Conservation (phyloP, 1,140 invertebrate genomes). For the Thaumatotibia leucotreta region DNA sequence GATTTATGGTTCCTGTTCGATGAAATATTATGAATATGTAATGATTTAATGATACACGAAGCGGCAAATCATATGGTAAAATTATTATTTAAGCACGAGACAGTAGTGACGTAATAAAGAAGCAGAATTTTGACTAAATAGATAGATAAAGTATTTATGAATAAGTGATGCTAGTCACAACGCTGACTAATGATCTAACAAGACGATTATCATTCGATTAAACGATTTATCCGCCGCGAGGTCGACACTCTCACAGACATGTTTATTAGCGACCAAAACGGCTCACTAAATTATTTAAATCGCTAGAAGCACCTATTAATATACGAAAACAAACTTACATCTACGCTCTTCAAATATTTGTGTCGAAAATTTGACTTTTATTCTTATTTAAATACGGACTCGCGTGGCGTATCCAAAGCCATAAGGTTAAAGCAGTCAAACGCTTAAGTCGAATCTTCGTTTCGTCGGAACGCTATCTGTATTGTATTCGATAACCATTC, state of each 20-base stretch:
- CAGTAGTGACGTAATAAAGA: no score
- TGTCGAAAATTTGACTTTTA: neutral
- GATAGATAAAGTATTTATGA: no score
- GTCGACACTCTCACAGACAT: slow-evolving; percentile 39
- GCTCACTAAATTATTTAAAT: slow-evolving; percentile 46
- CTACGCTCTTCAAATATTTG: neutral
- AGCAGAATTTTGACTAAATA: no score
- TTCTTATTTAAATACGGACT: neutral
- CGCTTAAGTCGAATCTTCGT: slow-evolving; percentile 26
- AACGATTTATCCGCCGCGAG: slow-evolving; percentile 35
- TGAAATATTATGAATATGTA: neutral
- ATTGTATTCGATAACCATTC: slow-evolving; percentile 57
- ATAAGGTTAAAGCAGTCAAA: slow-evolving; percentile 18
- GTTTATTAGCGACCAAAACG: slow-evolving; percentile 50
- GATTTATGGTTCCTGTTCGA: neutral
- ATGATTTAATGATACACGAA: neutral
- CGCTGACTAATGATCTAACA: slow-evolving; percentile 31
- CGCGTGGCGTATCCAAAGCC: no score
- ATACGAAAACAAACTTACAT: neutral
- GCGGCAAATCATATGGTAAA: neutral
- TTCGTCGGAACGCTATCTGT: slow-evolving; percentile 42
- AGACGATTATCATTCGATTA: slow-evolving; percentile 41
- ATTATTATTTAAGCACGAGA: no score
- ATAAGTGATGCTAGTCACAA: neutral
- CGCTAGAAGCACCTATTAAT: slow-evolving; percentile 2